A percentile compares a stretch with the other conserved stretches of the same genome.
Evolutionary conservation across 2,797 vertebrate genomes (phyloP).

Genomic region (Chelidonichthys spinosus): DNA sequence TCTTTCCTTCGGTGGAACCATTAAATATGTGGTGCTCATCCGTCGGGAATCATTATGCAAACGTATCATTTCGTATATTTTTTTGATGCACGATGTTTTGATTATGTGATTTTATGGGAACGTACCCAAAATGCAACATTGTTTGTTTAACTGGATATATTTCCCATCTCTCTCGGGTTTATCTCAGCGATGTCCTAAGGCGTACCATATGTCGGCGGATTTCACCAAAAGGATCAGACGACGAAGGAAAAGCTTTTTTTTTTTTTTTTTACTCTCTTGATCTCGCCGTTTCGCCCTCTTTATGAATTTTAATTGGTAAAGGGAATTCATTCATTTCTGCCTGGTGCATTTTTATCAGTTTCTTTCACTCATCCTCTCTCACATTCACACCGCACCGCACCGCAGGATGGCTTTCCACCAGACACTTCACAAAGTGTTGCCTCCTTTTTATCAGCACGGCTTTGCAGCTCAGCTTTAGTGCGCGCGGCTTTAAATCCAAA

Average conservation of each 20-base stretch:
- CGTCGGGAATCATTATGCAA: background rate
- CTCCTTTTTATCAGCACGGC: slow-evolving; percentile 6
- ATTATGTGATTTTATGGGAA: background rate
- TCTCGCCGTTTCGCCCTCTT: background rate
- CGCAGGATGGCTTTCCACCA: background rate
- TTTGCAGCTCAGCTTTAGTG: slow-evolving; percentile 30
- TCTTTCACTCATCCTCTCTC: background rate
- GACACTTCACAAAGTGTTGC: background rate
- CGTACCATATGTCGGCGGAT: slow-evolving; percentile 10
- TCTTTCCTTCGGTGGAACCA: background rate
- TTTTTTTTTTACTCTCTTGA: background rate
- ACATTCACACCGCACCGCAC: background rate
- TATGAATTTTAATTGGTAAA: slow-evolving; percentile 18
- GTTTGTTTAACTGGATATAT: background rate
- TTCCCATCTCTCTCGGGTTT: slow-evolving; percentile 8
- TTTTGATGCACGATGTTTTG: too few species aligned
- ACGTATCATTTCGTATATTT: background rate
- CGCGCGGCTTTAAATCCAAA: slow-evolving; percentile 20
- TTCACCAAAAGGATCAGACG: slow-evolving; percentile 24
- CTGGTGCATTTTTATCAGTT: background rate
- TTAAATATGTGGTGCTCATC: background rate
- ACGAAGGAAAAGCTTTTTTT: slow-evolving; percentile 1
- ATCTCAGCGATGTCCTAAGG: slow-evolving; percentile 2
- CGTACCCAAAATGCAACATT: background rate
- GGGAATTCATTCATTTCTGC: slow-evolving; percentile 19